phyloP scores from a whole-genome alignment of 1,140 invertebrate species.

The Tetramorium alpestre region DNA sequence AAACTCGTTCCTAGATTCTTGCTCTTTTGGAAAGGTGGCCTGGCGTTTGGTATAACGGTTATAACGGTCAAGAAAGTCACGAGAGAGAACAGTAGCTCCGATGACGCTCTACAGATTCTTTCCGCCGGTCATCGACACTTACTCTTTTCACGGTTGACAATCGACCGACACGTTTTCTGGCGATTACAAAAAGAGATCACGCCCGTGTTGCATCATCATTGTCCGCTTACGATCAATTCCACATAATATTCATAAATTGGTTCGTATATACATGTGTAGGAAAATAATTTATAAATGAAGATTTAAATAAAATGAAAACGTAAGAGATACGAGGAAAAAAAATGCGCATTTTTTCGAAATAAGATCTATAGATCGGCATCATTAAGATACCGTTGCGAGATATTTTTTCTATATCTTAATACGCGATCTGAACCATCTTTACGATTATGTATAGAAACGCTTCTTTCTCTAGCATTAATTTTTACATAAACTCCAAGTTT shows the following conservation, averaged over 20 bases:
- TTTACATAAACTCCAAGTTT: conserved; percentile 16
- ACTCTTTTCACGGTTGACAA: conserved; percentile 49
- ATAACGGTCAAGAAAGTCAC: conserved; percentile 79
- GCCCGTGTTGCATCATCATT: neutral
- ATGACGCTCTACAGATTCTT: conserved; percentile 63
- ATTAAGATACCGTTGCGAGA: neutral
- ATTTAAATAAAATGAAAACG: neutral
- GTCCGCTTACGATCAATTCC: neutral
- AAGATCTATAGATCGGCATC: neutral
- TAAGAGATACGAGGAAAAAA: neutral
- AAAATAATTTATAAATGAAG: neutral
- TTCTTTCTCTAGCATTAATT: conserved; percentile 8
- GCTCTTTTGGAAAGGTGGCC: conserved; percentile 81
- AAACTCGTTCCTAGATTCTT: conserved; percentile 81
- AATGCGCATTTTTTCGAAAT: neutral
- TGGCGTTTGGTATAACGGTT: conserved; percentile 80
- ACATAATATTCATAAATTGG: neutral
- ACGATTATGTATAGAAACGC: conserved; percentile 5
- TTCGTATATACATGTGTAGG: neutral
- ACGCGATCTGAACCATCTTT: neutral
- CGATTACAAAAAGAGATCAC: neutral
- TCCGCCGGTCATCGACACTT: conserved; percentile 63
- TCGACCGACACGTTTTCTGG: conserved; percentile 17
- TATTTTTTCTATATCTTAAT: neutral
- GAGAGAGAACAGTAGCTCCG: conserved; percentile 60